phyloP scores from a whole-genome alignment of 2,113 vertebrate genomes.

The Lampris incognitus region DNA sequence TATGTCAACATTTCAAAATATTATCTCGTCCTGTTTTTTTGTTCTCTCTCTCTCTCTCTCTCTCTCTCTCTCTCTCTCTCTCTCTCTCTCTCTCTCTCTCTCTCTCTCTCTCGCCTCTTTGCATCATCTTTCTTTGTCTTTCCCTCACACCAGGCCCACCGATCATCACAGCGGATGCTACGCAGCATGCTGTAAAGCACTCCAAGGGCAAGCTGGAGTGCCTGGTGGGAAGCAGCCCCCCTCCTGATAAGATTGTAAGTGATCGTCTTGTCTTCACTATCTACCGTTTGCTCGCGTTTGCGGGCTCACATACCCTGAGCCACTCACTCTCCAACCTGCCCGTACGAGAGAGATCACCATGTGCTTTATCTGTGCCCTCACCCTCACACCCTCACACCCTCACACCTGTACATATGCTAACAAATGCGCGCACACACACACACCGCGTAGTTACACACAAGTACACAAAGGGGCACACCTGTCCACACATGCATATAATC shows the following conservation, averaged over 20 bases:
- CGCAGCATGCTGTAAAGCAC: constrained; percentile 86
- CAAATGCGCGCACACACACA: constrained; percentile 16
- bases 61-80: too few relatives aligned
- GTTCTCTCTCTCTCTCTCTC: constrained; percentile 1
- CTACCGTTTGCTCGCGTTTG: constrained; percentile 27
- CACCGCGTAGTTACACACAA: constrained; percentile 13
- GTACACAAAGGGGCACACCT: constrained; percentile 21
- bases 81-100: background rate
- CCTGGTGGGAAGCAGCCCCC: constrained; percentile 86
- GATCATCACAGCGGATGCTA: constrained; percentile 85
- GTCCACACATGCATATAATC: constrained; percentile 31
- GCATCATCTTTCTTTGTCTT: constrained; percentile 10
- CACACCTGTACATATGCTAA: constrained; percentile 35
- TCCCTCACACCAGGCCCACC: constrained; percentile 84
- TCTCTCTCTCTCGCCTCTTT: background rate
- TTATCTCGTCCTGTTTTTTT: background rate
- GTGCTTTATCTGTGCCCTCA: constrained; percentile 61
- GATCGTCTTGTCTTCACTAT: constrained; percentile 31
- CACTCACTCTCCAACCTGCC: constrained; percentile 5
- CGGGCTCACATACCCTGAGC: constrained; percentile 12
- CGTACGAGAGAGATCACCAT: constrained; percentile 27
- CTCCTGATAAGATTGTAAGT: constrained; percentile 91
- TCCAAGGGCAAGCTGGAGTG: constrained; percentile 90
- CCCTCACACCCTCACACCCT: constrained; percentile 57
- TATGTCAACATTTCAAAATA: constrained; percentile 17